These are phyloP conservation scores for Scaptomyza cyrtandrae DNA, from an alignment of 2,888 invertebrate species.

Conservation along the genomic window DNA sequence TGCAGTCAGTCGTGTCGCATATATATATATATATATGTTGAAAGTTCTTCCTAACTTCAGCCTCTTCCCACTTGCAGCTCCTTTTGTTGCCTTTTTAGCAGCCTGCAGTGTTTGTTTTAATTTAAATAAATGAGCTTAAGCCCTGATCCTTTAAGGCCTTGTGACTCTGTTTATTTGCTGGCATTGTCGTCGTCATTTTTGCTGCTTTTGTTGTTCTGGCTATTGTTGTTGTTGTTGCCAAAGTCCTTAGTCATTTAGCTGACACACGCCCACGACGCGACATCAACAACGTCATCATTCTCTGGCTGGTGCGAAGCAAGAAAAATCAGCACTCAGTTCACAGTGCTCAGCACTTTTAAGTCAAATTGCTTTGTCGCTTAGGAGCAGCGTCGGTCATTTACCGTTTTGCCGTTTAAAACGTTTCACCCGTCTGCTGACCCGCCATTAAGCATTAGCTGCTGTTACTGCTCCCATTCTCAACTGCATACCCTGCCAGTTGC, in stretches of 20 bases:
- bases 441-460: slow-evolving; percentile 2
- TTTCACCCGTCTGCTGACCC: slow-evolving; percentile 53
- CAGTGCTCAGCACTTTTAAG: slow-evolving; percentile 80
- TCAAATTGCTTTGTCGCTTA: slow-evolving; percentile 78
- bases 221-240: slow-evolving; percentile 6
- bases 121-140: slow-evolving; percentile 83
- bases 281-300: slow-evolving; percentile 37
- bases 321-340: slow-evolving; percentile 51
- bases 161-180: slow-evolving; percentile 47
- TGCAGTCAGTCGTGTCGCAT: slow-evolving; percentile 44
- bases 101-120: slow-evolving; percentile 81
- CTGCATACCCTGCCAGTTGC: slow-evolving; percentile 7
- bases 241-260: slow-evolving; percentile 51
- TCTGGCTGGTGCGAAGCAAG: slow-evolving; percentile 8
- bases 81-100: slow-evolving; percentile 55
- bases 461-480: too few species aligned
- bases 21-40: not conserved
- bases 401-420: slow-evolving; percentile 21
- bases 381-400: slow-evolving; percentile 43
- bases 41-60: not conserved
- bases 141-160: slow-evolving; percentile 77
- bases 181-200: not conserved
- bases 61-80: slow-evolving; percentile 2
- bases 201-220: slow-evolving; percentile 14
- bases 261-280: slow-evolving; percentile 33